Evolutionary conservation across 2,888 invertebrate species (phyloP).

Genomic region (Drosophila algonquin): DNA sequence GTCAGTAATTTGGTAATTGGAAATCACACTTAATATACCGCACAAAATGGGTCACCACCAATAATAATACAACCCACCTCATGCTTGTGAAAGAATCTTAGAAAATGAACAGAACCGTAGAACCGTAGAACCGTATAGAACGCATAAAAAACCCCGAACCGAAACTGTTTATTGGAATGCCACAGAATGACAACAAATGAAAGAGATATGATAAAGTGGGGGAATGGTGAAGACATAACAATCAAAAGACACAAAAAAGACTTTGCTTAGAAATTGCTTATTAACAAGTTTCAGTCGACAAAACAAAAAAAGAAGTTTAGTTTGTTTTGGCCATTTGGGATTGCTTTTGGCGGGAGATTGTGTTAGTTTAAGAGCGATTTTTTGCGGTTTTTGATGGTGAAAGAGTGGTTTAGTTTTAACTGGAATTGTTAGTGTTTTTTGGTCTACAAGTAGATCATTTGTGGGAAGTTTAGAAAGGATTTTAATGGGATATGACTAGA

Average conservation of each 20-base stretch:
- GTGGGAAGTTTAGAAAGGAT: too few species aligned
- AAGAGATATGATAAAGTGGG: slow-evolving; percentile 25
- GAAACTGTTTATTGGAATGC: slow-evolving; percentile 38
- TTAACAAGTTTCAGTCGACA: slow-evolving; percentile 15
- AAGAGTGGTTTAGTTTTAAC: too few species aligned
- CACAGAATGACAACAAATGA: slow-evolving; percentile 32
- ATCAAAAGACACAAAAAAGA: slow-evolving; percentile 21
- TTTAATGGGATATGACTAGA: too few species aligned
- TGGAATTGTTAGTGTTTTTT: too few species aligned
- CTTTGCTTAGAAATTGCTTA: slow-evolving; percentile 32
- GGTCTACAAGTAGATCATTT: too few species aligned
- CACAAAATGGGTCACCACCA: slow-evolving; percentile 55
- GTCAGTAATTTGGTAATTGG: slow-evolving; percentile 74
- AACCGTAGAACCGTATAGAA: slow-evolving; percentile 12
- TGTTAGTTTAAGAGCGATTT: too few species aligned
- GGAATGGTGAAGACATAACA: slow-evolving; percentile 20
- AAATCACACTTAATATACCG: slow-evolving; percentile 38
- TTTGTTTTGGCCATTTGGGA: too few species aligned
- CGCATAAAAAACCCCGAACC: neutral
- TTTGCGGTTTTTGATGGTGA: too few species aligned
- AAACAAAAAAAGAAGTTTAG: neutral
- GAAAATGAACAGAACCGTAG: slow-evolving; percentile 20
- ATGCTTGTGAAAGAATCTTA: slow-evolving; percentile 7
- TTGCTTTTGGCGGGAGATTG: too few species aligned
- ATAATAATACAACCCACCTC: slow-evolving; percentile 13